Percentiles rank a stretch among this genome's conserved stretches.
These are phyloP conservation scores for Dipodomys stephensi DNA, from an alignment of 2,113 vertebrate genomes.

Conservation along the genomic window DNA sequence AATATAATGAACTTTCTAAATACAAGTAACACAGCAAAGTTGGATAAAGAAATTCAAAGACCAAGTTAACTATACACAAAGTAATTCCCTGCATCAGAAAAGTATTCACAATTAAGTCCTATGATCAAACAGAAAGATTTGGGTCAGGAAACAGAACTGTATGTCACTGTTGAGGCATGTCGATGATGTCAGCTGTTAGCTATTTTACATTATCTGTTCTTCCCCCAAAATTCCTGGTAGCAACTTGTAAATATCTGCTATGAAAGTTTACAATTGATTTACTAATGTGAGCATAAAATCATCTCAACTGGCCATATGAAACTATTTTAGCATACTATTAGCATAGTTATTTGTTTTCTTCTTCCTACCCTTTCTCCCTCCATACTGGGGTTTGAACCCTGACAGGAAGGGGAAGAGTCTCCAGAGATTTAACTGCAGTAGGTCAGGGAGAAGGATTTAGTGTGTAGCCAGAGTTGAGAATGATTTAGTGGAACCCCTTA, in stretches of 20 bases:
- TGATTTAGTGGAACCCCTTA: background rate
- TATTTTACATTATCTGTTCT: conserved; percentile 21
- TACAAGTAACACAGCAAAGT: conserved; percentile 52
- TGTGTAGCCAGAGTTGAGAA: background rate
- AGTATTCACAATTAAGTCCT: background rate
- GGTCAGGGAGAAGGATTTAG: background rate
- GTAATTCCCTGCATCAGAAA: background rate
- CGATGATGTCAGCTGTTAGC: background rate
- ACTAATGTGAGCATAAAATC: conserved; percentile 39
- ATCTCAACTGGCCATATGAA: background rate
- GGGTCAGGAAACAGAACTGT: background rate
- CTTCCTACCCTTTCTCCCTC: too few relatives aligned
- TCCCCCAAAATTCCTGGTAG: background rate
- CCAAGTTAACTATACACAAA: background rate
- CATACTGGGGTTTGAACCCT: too few relatives aligned
- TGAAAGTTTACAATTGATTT: background rate
- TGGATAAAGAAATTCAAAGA: conserved; percentile 53
- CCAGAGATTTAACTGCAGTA: background rate
- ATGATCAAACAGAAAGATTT: conserved; percentile 37
- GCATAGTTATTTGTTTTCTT: background rate
- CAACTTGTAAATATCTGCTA: background rate
- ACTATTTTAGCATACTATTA: background rate
- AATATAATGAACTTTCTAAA: conserved; percentile 53
- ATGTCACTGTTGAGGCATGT: background rate
- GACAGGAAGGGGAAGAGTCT: background rate